Conservation (phyloP, 2,797 vertebrate species). For the Enteromius trimaculatus region DNA sequence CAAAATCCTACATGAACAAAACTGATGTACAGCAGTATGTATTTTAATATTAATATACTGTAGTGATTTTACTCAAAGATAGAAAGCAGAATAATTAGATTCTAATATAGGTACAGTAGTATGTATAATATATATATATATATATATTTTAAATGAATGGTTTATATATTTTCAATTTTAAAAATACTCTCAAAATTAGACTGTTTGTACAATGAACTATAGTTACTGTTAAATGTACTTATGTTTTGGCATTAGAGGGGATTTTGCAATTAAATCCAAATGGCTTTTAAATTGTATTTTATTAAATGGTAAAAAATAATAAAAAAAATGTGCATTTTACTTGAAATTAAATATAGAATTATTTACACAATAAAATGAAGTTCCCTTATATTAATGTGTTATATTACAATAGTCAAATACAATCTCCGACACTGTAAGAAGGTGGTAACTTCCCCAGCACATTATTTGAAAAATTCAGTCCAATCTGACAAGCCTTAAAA, state of each 20-base stretch:
- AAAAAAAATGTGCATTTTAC: not conserved
- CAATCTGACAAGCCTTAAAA: conserved; percentile 60
- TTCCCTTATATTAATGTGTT: too few relatives aligned
- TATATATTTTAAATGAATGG: not conserved
- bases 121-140: not conserved
- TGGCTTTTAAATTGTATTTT: not conserved
- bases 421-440: not conserved
- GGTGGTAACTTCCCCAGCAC: not conserved
- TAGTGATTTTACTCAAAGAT: too few relatives aligned
- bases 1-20: not conserved
- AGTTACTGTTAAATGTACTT: not conserved
- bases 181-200: not conserved
- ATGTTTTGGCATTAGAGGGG: not conserved
- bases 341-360: not conserved
- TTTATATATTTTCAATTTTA: not conserved
- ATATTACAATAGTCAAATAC: not conserved
- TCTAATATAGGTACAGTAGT: not conserved
- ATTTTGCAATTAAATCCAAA: not conserved
- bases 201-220: not conserved
- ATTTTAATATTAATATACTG: not conserved
- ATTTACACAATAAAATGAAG: not conserved
- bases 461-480: conserved; percentile 40
- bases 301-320: not conserved
- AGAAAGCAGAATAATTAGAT: not conserved
- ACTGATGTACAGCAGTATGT: not conserved